phyloP scores from a whole-genome alignment of 2,888 invertebrate species.

The Limnephilus auricula region DNA sequence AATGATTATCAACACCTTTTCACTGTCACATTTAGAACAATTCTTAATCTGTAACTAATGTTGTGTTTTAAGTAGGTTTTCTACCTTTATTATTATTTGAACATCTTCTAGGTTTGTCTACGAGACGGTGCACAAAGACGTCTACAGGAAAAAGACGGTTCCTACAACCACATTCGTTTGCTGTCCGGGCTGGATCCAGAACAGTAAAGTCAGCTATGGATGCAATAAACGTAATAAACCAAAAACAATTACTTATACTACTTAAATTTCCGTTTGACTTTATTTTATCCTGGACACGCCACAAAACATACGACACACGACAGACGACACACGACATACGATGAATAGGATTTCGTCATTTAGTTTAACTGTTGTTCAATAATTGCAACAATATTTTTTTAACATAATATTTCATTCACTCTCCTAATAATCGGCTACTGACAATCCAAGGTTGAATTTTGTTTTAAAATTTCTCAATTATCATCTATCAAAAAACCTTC shows the following conservation, averaged over 20 bases:
- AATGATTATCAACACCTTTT: no score
- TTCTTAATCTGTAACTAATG: no score
- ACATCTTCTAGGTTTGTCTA: constrained; percentile 73
- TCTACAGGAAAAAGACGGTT: constrained; percentile 71
- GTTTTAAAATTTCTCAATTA: no score
- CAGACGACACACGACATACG: neutral
- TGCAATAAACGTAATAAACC: constrained; percentile 81
- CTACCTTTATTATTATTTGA: neutral
- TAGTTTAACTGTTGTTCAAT: no score
- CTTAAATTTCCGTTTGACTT: neutral
- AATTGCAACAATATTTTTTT: no score
- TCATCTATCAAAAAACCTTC: no score
- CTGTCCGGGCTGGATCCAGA: constrained; percentile 81
- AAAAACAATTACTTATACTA: neutral
- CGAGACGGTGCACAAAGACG: constrained; percentile 76
- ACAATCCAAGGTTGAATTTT: no score
- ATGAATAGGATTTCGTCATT: neutral
- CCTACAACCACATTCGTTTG: constrained; percentile 76
- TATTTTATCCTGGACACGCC: neutral
- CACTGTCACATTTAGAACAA: no score
- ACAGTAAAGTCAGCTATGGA: constrained; percentile 76
- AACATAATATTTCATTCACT: no score
- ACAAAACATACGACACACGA: neutral
- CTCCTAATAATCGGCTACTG: no score
- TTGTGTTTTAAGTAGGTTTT: no score